Conservation (phyloP, 2,888 invertebrate genomes). For the Pristionchus arcanus region DNA sequence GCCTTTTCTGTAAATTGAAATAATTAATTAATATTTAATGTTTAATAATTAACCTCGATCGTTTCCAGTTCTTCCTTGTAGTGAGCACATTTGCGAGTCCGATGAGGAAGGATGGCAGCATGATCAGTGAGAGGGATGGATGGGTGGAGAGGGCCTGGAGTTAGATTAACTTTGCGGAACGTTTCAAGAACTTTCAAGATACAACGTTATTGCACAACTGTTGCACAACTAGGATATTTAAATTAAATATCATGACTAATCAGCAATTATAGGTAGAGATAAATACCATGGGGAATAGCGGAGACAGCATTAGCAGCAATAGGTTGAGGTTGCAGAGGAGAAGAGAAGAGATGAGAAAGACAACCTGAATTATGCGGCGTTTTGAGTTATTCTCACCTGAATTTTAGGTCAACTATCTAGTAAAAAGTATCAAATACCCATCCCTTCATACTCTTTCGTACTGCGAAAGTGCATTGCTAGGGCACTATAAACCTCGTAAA, state of each 20-base stretch:
- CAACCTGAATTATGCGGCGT: too few relatives aligned
- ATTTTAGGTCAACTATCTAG: too few relatives aligned
- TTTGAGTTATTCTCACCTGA: too few relatives aligned
- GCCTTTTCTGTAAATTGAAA: slow-evolving; percentile 22
- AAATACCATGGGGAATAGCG: not conserved
- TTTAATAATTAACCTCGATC: slow-evolving; percentile 32
- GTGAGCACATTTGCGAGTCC: slow-evolving; percentile 15
- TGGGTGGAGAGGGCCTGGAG: slow-evolving; percentile 1
- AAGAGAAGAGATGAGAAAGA: slow-evolving; percentile 23
- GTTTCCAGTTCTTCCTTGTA: slow-evolving; percentile 45
- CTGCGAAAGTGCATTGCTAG: too few relatives aligned
- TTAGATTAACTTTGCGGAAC: not conserved
- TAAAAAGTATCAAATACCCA: too few relatives aligned
- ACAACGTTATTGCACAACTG: too few relatives aligned
- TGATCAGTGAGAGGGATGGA: not conserved
- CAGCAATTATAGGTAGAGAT: too few relatives aligned
- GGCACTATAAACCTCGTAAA: too few relatives aligned
- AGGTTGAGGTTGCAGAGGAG: slow-evolving; percentile 34
- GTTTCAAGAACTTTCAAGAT: not conserved
- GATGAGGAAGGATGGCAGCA: slow-evolving; percentile 27
- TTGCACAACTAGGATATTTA: too few relatives aligned
- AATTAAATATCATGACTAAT: too few relatives aligned
- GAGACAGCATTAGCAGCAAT: slow-evolving; percentile 10
- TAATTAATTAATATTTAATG: not conserved
- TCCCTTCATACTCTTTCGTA: too few relatives aligned